Evolutionary conservation across 2,888 invertebrate species (phyloP).

Genomic region (Acrobasis suavella): DNA sequence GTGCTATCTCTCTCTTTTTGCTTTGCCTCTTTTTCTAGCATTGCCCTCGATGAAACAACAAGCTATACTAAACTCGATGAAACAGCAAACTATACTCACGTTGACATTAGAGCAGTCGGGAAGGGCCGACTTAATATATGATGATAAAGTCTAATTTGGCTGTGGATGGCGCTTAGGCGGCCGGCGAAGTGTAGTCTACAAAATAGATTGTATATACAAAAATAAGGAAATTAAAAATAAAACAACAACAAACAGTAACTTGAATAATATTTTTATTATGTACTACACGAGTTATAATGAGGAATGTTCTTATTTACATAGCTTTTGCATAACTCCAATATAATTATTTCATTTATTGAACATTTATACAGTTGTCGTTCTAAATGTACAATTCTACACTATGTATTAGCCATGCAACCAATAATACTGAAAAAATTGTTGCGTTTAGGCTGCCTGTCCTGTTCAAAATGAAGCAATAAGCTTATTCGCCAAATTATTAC

Average conservation of each 20-base stretch:
- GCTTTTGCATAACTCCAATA: conserved; percentile 67
- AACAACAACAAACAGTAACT: conserved; percentile 76
- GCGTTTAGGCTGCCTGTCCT: conserved; percentile 36
- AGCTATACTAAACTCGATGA: too few species aligned
- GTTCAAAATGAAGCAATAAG: conserved; percentile 37
- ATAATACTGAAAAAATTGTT: conserved; percentile 67
- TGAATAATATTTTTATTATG: conserved; percentile 82
- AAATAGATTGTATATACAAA: too few species aligned
- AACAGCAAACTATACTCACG: too few species aligned
- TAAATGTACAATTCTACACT: conserved; percentile 46
- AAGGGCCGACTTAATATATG: too few species aligned
- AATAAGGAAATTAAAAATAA: conserved; percentile 44
- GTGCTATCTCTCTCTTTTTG: too few species aligned
- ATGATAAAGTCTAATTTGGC: too few species aligned
- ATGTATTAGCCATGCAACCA: conserved; percentile 47
- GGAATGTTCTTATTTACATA: conserved; percentile 83
- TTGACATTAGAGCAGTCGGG: too few species aligned
- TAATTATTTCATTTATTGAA: conserved; percentile 49
- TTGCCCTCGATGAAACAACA: too few species aligned
- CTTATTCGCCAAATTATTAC: conserved; percentile 40
- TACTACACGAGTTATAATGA: conserved; percentile 82
- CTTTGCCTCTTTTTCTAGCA: too few species aligned
- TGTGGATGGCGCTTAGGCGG: too few species aligned
- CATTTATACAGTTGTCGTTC: conserved; percentile 47
- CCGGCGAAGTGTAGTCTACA: too few species aligned